Evolutionary conservation across 23 tunicate species (phyloP).

Genomic region (Halocynthia aurantium): DNA sequence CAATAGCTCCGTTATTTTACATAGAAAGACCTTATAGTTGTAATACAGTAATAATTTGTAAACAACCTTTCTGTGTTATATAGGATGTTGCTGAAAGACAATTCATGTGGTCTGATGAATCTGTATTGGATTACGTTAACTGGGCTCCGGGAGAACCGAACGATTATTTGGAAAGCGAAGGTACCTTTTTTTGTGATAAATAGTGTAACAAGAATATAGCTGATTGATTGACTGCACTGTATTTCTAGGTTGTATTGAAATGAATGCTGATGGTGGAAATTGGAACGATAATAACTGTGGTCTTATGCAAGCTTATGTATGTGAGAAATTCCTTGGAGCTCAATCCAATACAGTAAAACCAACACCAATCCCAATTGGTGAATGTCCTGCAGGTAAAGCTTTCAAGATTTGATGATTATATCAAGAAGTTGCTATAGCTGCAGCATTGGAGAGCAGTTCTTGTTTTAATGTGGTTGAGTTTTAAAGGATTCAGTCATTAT

Average conservation of each 20-base stretch:
- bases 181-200: not conserved
- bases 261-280: slow-evolving; percentile 30
- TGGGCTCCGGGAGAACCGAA: slow-evolving; percentile 86
- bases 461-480: no score
- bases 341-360: slow-evolving; percentile 23
- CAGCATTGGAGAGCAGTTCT: no score
- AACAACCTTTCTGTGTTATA: not conserved
- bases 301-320: slow-evolving; percentile 23
- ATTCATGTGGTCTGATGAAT: slow-evolving; percentile 58
- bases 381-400: slow-evolving; percentile 52
- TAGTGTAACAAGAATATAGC: no score
- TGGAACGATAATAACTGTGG: slow-evolving; percentile 91
- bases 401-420: no score
- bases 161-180: slow-evolving; percentile 58
- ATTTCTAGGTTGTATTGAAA: slow-evolving; percentile 56
- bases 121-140: slow-evolving; percentile 43
- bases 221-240: not conserved
- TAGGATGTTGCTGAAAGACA: slow-evolving; percentile 28
- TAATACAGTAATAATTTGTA: not conserved
- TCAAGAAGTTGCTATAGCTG: no score
- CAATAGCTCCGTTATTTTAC: not conserved
- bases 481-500: not conserved
- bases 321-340: slow-evolving; percentile 56
- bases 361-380: slow-evolving; percentile 30
- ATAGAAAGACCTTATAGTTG: not conserved